These are phyloP conservation scores for Cheilosia variabilis DNA, from an alignment of 2,888 invertebrate genomes.

Conservation along the genomic window DNA sequence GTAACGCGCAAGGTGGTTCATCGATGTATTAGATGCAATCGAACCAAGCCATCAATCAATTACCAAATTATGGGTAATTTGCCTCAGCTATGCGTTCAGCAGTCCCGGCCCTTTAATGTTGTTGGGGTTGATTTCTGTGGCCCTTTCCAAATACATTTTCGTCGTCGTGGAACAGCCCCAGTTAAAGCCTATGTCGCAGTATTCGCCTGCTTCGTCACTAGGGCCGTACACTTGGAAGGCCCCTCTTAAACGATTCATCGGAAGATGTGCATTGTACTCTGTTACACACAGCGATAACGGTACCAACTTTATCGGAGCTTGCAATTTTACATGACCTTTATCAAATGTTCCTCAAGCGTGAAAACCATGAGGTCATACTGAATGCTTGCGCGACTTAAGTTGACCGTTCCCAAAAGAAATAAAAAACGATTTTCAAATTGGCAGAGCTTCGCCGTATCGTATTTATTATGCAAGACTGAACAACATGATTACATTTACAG, in stretches of 20 bases:
- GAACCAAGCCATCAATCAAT: background rate
- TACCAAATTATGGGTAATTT: conserved; percentile 1
- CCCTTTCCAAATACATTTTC: background rate
- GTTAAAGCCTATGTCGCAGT: background rate
- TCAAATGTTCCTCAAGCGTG: background rate
- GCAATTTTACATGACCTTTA: background rate
- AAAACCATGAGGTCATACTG: background rate
- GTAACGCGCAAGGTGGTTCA: background rate
- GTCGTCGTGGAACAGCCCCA: background rate
- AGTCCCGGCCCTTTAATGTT: background rate
- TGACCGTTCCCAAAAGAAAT: too few species aligned
- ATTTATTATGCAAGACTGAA: too few species aligned
- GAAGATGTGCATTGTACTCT: background rate
- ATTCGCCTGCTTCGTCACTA: background rate
- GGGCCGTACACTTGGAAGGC: background rate
- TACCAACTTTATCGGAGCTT: background rate
- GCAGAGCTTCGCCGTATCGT: too few species aligned
- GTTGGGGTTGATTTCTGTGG: background rate
- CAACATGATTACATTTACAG: too few species aligned
- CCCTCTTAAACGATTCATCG: background rate
- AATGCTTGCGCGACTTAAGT: background rate
- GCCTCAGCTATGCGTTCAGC: background rate
- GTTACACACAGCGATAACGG: background rate
- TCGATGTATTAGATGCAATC: background rate
- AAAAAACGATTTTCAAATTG: too few species aligned